A percentile compares a stretch with the other conserved stretches of the same genome.
Evolutionary conservation across 1,140 invertebrate species (phyloP).

Genomic region (Saccostrea glomerata): DNA sequence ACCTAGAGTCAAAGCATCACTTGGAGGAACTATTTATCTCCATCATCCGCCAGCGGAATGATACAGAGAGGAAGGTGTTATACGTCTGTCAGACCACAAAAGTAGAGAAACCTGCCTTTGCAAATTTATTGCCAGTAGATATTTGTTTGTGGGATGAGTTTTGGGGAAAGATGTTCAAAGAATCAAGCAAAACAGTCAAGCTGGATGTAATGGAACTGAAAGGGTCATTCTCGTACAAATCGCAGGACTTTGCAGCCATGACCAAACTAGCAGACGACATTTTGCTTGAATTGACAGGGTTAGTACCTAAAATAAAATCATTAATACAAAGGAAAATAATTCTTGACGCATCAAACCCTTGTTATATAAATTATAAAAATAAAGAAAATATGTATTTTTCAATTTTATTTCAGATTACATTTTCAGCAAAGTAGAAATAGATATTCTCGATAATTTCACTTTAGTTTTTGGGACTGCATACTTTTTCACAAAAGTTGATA

Average conservation of each 20-base stretch:
- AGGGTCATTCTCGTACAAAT: conserved; percentile 42
- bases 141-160: conserved; percentile 53
- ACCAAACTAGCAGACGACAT: conserved; percentile 47
- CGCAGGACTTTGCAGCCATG: conserved; percentile 42
- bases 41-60: conserved; percentile 60
- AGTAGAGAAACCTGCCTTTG: conserved; percentile 52
- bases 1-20: conserved; percentile 50
- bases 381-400: too few relatives aligned
- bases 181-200: conserved; percentile 6
- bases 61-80: conserved; percentile 42
- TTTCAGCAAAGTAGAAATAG: too few relatives aligned
- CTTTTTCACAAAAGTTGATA: background rate
- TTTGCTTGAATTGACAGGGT: conserved; percentile 33
- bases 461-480: too few relatives aligned
- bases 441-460: background rate
- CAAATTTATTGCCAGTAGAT: conserved; percentile 57
- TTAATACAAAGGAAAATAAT: too few relatives aligned
- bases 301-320: background rate
- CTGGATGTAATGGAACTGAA: background rate
- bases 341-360: too few relatives aligned
- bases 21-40: conserved; percentile 64
- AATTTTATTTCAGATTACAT: too few relatives aligned
- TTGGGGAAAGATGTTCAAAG: conserved; percentile 48
- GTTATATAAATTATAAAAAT: too few relatives aligned
- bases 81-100: conserved; percentile 50